A percentile compares a stretch with the other conserved stretches of the same genome.
These are phyloP conservation scores for Mechanitis messenoides DNA, from an alignment of 2,888 invertebrate genomes.

Conservation along the genomic window DNA sequence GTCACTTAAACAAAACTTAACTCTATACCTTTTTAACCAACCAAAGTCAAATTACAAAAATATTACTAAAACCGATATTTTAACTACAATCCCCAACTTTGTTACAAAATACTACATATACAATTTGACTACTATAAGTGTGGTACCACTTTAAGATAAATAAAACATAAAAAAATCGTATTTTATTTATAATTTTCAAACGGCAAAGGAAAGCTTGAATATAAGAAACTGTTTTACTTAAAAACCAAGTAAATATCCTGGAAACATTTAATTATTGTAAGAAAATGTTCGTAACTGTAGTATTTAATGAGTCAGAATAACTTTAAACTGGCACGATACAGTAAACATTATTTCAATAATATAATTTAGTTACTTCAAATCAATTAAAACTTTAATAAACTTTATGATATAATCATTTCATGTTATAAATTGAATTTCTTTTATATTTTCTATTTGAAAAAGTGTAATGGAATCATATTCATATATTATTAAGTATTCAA, in stretches of 20 bases:
- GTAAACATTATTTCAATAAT: constrained; percentile 29
- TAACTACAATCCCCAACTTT: too few species aligned
- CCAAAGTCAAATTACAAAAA: constrained; percentile 7
- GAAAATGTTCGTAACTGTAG: constrained; percentile 18
- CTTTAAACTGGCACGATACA: constrained; percentile 23
- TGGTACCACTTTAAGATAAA: too few species aligned
- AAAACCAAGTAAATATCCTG: not conserved
- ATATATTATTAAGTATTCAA: too few species aligned
- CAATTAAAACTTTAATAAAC: constrained; percentile 36
- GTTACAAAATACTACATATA: too few species aligned
- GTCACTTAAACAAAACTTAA: constrained; percentile 21
- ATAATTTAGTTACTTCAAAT: constrained; percentile 34
- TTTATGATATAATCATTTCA: constrained; percentile 10
- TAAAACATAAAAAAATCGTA: too few species aligned
- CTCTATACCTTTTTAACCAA: constrained; percentile 18
- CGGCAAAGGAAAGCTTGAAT: not conserved
- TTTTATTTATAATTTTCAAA: too few species aligned
- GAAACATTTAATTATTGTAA: constrained; percentile 6
- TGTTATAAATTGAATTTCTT: not conserved
- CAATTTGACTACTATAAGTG: too few species aligned
- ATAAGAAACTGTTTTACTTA: not conserved
- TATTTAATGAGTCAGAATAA: constrained; percentile 29
- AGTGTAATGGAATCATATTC: too few species aligned
- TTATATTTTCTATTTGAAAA: too few species aligned
- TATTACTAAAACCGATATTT: too few species aligned